Evolutionary conservation across 2,797 vertebrate genomes (phyloP), one percentile per base, ranked within the genome.

Genomic region (Sebastes itinus): DNA sequence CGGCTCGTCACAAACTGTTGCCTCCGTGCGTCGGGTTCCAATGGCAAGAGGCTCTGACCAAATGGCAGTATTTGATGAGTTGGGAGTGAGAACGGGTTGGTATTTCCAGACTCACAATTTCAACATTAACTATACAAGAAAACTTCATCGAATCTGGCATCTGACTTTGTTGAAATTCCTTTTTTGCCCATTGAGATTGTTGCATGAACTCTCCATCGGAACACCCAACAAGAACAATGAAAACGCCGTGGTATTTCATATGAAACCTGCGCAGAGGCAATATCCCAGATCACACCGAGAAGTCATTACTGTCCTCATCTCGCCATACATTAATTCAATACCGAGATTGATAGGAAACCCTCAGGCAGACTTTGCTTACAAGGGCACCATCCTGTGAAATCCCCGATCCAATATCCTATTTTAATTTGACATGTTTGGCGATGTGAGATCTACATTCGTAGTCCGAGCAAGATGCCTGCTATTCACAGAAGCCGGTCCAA

Each of bases 381-480:
- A 76, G 66, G 69, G 78, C 80, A 67, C 81, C 84, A 81, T 86
- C 77, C 84, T 74, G 79, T 78, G 68, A 88, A 92, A 91, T 92
- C 89, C 88, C 85, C 77, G 72, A 92, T 88, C 87, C 88, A 92
- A 92, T 92, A 90, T 92, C 80, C 63, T 58, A 67, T 84, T 90
- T 87, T 91, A 90, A 92, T 94, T 93, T 28, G 10, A 74, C 87
- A 85, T 82, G 86, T 90, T 91, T 91, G 80, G 32, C n/a, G 66
- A 86, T 54, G 72, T 76, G 80, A 79, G 76, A 89, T 86, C 83
- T 76, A 80, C 79, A 82, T 83, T 62, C n/a, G 9, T 71, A 75
- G 84, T 78, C 80, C 60, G 4, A 75, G 73, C 61, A 59, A 75
- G 78, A 56, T 1, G 68, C 28, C 70, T 42, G 76, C 58, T 69